Conservation (phyloP, 2,888 invertebrate genomes). For the Caenorhabditis sp. region DNA sequence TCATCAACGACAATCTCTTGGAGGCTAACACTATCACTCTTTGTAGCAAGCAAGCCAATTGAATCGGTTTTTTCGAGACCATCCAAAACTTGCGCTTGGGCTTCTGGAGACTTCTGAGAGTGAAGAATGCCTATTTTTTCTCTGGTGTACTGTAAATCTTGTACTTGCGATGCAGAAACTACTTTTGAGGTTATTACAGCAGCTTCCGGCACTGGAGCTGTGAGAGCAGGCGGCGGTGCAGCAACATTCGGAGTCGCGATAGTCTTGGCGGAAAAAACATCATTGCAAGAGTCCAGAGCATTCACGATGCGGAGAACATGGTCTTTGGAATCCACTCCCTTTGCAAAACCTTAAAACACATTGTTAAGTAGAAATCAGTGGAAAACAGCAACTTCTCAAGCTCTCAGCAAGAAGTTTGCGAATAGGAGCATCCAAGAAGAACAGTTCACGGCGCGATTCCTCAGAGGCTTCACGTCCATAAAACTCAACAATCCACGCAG, state of each 20-base stretch:
- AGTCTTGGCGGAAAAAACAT: too few species aligned
- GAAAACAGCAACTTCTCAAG: slow-evolving; percentile 1
- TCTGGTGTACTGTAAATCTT: neutral
- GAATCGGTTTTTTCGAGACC: neutral
- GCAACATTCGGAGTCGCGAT: too few species aligned
- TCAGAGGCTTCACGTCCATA: neutral
- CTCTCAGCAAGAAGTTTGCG: neutral
- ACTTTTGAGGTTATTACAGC: too few species aligned
- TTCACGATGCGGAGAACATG: slow-evolving; percentile 3
- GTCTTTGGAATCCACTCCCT: slow-evolving; percentile 1
- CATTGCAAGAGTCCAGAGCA: too few species aligned
- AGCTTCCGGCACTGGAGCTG: neutral
- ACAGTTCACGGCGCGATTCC: neutral
- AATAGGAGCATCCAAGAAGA: neutral
- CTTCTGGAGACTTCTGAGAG: neutral
- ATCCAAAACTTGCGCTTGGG: neutral
- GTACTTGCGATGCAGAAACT: neutral
- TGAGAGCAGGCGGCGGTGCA: neutral
- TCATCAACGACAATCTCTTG: slow-evolving; percentile 4
- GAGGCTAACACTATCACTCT: neutral
- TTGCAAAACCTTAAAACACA: neutral
- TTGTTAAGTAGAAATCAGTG: neutral
- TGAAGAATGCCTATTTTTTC: slow-evolving; percentile 1
- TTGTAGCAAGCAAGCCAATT: neutral
- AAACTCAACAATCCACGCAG: slow-evolving; percentile 29